Evolutionary conservation across 1,140 invertebrate genomes (phyloP).

Genomic region (Temnothorax nylanderi): DNA sequence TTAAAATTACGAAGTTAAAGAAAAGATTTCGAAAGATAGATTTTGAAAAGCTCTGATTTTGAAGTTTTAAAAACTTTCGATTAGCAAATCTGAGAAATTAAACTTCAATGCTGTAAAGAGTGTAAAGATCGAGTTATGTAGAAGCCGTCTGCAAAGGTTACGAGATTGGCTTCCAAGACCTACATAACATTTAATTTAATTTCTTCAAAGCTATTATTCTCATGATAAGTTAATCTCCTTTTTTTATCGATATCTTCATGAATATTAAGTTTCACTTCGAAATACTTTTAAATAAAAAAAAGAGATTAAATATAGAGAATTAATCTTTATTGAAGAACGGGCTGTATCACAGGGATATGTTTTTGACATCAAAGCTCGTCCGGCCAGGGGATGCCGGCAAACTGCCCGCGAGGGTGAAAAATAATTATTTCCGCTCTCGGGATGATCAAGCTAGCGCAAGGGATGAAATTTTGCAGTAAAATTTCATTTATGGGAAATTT

Average conservation of each 20-base stretch:
- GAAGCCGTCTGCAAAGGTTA: neutral
- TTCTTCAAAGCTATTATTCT: neutral
- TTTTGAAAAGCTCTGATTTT: neutral
- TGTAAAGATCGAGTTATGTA: neutral
- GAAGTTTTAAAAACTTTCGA: neutral
- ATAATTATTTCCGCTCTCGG: slow-evolving; percentile 41
- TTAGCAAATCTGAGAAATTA: neutral
- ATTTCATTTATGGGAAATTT: slow-evolving; percentile 35
- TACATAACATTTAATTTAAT: neutral
- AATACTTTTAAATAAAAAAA: neutral
- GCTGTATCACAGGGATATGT: neutral
- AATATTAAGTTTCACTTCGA: neutral
- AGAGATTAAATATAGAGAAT: neutral
- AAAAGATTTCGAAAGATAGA: neutral
- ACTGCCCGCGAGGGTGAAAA: slow-evolving; percentile 17
- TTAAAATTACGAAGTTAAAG: neutral
- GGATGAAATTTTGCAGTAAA: slow-evolving; percentile 12
- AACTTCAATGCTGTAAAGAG: neutral
- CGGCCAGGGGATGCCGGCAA: neutral
- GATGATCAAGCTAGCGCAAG: neutral
- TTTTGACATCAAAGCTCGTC: slow-evolving; percentile 20
- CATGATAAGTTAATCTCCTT: neutral
- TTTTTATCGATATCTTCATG: neutral
- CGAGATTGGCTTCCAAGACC: neutral
- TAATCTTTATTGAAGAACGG: neutral